Conservation (phyloP, 2,113 vertebrate species). For the Phrynosoma platyrhinos region DNA sequence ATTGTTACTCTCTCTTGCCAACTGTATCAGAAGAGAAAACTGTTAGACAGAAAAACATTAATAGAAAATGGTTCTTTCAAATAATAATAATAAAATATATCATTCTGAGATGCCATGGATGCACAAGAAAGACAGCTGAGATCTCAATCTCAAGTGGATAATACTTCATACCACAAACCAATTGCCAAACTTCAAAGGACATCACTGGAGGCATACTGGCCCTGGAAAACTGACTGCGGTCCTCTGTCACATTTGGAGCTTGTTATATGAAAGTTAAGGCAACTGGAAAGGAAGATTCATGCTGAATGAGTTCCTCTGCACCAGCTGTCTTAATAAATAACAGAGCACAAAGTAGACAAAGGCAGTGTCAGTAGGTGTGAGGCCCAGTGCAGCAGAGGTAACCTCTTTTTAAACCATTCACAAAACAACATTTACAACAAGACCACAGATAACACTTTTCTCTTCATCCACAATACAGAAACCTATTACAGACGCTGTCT, state of each 20-base stretch:
- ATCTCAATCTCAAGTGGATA: conserved; percentile 34
- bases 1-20: conserved; percentile 22
- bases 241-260: conserved; percentile 44
- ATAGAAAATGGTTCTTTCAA: not conserved
- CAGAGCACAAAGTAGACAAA: conserved; percentile 51
- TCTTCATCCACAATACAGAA: not conserved
- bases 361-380: conserved; percentile 47
- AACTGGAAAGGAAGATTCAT: conserved; percentile 65
- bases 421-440: conserved; percentile 30
- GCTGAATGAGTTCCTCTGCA: conserved; percentile 59
- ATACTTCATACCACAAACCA: conserved; percentile 42
- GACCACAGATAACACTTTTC: not conserved
- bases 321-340: conserved; percentile 50
- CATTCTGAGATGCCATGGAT: conserved; percentile 28
- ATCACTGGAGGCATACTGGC: conserved; percentile 45
- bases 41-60: conserved; percentile 55
- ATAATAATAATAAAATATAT: not conserved
- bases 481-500: not conserved
- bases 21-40: not conserved
- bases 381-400: conserved; percentile 10
- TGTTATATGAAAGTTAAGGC: conserved; percentile 54
- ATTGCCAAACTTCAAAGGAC: conserved; percentile 30
- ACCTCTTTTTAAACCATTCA: conserved; percentile 29
- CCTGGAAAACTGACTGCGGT: conserved; percentile 19
- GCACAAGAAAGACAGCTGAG: conserved; percentile 37